These are phyloP conservation scores for Mesembrinibis cayennensis DNA, from an alignment of 2,113 vertebrate genomes.

Conservation along the genomic window DNA sequence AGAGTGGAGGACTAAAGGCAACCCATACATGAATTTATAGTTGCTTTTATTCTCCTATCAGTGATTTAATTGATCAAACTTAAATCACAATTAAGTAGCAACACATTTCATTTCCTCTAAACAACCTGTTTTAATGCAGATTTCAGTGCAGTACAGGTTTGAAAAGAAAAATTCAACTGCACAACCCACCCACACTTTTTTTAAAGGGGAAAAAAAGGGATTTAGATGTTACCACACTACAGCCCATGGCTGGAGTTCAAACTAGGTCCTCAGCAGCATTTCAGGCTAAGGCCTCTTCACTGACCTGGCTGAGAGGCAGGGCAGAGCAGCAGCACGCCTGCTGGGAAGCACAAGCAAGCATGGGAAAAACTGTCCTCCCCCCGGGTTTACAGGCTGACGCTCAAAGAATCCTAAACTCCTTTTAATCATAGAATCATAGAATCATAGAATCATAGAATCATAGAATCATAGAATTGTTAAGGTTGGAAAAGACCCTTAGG, in stretches of 20 bases:
- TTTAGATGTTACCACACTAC: background rate
- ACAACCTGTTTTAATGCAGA: background rate
- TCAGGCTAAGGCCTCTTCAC: background rate
- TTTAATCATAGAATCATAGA: too few relatives aligned
- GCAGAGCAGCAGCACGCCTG: background rate
- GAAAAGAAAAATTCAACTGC: background rate
- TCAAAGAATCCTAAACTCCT: background rate
- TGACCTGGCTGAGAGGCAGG: background rate
- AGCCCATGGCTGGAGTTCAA: background rate
- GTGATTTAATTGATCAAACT: background rate
- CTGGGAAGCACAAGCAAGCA: background rate
- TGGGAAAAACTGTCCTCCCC: background rate
- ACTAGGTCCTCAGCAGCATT: background rate
- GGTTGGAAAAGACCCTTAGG: too few relatives aligned
- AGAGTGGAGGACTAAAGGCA: background rate
- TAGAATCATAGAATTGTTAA: too few relatives aligned
- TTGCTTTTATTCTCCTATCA: background rate
- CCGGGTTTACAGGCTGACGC: background rate
- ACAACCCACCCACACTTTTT: background rate
- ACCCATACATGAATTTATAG: background rate
- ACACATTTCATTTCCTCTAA: background rate
- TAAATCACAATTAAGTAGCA: conserved; percentile 8
- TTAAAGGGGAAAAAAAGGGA: background rate
- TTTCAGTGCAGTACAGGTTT: background rate
- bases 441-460: too few relatives aligned